phyloP scores from a whole-genome alignment of 2,797 vertebrate genomes.

The Neosilurus hyrtlii region DNA sequence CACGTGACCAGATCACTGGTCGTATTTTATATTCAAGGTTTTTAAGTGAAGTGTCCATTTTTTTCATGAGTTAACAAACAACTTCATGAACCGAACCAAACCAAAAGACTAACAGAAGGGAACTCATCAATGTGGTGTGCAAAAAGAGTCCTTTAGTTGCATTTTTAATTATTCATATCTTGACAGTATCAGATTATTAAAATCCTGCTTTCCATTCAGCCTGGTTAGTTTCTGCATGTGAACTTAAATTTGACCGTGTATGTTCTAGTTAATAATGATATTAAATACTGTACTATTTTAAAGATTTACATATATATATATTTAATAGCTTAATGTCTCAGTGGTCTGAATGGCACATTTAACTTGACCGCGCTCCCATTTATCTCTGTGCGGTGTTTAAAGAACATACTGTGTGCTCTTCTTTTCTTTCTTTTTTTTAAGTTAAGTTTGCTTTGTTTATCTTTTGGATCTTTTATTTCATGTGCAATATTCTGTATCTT shows the following conservation, averaged over 20 bases:
- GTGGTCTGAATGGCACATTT: slow-evolving; percentile 74
- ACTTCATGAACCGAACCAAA: slow-evolving; percentile 28
- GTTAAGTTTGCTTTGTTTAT: slow-evolving; percentile 58
- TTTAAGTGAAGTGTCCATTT: slow-evolving; percentile 50
- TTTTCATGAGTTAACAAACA: slow-evolving; percentile 44
- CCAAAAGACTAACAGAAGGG: slow-evolving; percentile 18
- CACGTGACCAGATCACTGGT: slow-evolving; percentile 59
- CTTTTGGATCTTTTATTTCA: slow-evolving; percentile 66
- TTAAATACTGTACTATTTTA: slow-evolving; percentile 64
- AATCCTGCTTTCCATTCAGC: slow-evolving; percentile 70
- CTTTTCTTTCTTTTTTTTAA: slow-evolving; percentile 35
- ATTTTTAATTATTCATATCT: slow-evolving; percentile 50
- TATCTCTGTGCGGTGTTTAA: slow-evolving; percentile 70
- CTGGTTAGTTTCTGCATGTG: slow-evolving; percentile 90
- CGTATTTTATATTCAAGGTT: slow-evolving; percentile 62
- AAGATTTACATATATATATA: slow-evolving; percentile 57
- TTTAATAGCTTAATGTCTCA: slow-evolving; percentile 70
- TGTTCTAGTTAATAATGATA: slow-evolving; percentile 75
- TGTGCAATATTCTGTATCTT: slow-evolving; percentile 79
- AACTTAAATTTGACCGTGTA: slow-evolving; percentile 76
- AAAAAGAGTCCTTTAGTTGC: slow-evolving; percentile 48
- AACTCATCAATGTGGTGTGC: slow-evolving; percentile 56
- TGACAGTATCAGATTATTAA: slow-evolving; percentile 57
- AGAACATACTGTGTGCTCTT: slow-evolving; percentile 67
- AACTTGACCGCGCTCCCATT: slow-evolving; percentile 57